Conservation (phyloP, 2,797 vertebrate genomes). For the Tenualosa thibaudeaui region DNA sequence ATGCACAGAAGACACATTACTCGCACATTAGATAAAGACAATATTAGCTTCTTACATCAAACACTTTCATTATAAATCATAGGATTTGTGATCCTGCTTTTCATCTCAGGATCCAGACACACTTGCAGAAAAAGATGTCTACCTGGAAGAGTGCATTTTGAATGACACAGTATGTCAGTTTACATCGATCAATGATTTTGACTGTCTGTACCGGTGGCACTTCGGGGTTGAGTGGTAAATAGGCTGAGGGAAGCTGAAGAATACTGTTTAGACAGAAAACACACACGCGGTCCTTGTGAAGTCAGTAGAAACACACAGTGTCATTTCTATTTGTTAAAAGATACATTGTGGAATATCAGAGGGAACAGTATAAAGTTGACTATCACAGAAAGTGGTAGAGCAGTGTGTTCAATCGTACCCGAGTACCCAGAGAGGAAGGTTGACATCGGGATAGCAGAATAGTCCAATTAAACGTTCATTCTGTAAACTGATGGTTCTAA, state of each 20-base stretch:
- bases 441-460: constrained; percentile 80
- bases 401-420: constrained; percentile 75
- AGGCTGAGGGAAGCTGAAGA: constrained; percentile 86
- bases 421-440: constrained; percentile 87
- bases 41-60: neutral
- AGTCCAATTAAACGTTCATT: constrained; percentile 76
- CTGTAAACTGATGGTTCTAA: constrained; percentile 62
- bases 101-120: neutral
- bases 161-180: constrained; percentile 80
- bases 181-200: constrained; percentile 79
- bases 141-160: constrained; percentile 83
- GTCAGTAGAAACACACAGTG: neutral
- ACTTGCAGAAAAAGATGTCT: constrained; percentile 3
- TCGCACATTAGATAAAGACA: neutral
- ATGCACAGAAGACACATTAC: constrained; percentile 26
- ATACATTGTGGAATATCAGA: neutral
- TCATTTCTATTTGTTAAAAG: neutral
- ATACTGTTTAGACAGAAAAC: constrained; percentile 68
- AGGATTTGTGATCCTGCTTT: neutral
- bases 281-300: neutral
- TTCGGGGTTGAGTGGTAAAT: constrained; percentile 86
- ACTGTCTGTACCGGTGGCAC: constrained; percentile 72
- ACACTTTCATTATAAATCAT: too few species aligned
- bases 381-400: neutral
- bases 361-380: neutral